Base-by-base conservation (phyloP, 1,140 invertebrate genomes). In the Parasteatoda tepidariorum region DNA sequence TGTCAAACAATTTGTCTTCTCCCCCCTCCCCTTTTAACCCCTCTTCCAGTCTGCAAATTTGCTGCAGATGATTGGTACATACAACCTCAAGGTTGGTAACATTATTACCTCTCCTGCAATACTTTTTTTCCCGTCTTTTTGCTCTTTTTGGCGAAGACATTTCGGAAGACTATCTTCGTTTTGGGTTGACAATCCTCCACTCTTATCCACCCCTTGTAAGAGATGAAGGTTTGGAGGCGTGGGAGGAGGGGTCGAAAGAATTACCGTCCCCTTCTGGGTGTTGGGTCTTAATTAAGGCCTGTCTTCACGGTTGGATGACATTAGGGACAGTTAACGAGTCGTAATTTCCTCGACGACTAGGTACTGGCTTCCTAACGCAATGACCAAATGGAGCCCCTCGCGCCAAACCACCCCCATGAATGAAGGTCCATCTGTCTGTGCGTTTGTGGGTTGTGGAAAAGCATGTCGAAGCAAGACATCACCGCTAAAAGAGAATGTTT, bases 1-100 rank as follows among this genome's bases (percentile, higher is more conserved):
- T 66, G 74, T 78, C 74, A 78, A 78, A 78, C 74, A 78, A 78
- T 78, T 78, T 78, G 74, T 78, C 74, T 78, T 78, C 74, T n/a
- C 74, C 34, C 30, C 7, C 26, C 38, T 48, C 18, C 26, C 5
- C 55, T 41, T 22, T 62, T 61, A 22, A 9, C 13, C 57, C 18
- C 57, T 18, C 13, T 22, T 26, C 57, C 2, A 9, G 18, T 59
- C 57, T 7, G 18, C 18, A 24, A 26, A 26, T 22, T 26, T 26
- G 9, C 57, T 24, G 34, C 48, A 55, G 61, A 78, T 78, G 74
- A 64, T 78, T 66, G 61, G 59, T 66, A 48, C n/a, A n/a, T n/a
- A n/a, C 61, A 66, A 78, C 74, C 74, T 78, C 74, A 66, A 38
- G n/a, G 15, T 28, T 13, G n/a, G 59, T 78, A 78, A 78, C 74